A percentile compares a stretch with the other conserved stretches of the same genome.
Evolutionary conservation across 2,888 invertebrate genomes (phyloP).

Genomic region (Machimus atricapillus): DNA sequence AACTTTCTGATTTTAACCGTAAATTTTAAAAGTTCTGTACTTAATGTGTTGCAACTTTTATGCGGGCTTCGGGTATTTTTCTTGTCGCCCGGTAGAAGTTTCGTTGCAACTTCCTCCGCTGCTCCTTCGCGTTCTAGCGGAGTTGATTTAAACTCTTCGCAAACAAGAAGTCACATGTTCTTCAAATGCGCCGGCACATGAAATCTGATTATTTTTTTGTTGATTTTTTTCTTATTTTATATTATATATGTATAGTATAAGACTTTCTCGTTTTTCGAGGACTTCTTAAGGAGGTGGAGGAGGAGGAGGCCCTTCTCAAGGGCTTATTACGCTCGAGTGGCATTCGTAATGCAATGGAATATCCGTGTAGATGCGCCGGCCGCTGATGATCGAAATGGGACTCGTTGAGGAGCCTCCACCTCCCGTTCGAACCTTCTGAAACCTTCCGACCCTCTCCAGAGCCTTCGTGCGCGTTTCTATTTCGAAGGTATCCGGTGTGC

Average conservation of each 20-base stretch:
- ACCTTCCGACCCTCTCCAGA: neutral
- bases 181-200: slow-evolving; percentile 34
- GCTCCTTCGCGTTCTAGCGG: neutral
- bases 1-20: slow-evolving; percentile 44
- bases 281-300: neutral
- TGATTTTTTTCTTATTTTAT: neutral
- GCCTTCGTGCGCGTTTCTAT: neutral
- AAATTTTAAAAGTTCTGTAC: slow-evolving; percentile 41
- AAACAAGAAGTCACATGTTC: slow-evolving; percentile 40
- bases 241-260: neutral
- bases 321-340: neutral
- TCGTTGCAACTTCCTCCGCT: neutral
- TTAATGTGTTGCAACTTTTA: slow-evolving; percentile 41
- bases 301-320: neutral
- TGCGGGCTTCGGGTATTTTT: slow-evolving; percentile 21
- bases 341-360: slow-evolving; percentile 33
- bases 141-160: slow-evolving; percentile 34
- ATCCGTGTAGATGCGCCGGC: slow-evolving; percentile 1
- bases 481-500: neutral
- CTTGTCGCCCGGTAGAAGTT: neutral
- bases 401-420: neutral
- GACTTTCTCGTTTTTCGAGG: neutral
- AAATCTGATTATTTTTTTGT: neutral
- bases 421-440: neutral
- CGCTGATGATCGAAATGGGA: slow-evolving; percentile 3